phyloP scores from a whole-genome alignment of 2,113 vertebrate species.

The Glareola pratincola region DNA sequence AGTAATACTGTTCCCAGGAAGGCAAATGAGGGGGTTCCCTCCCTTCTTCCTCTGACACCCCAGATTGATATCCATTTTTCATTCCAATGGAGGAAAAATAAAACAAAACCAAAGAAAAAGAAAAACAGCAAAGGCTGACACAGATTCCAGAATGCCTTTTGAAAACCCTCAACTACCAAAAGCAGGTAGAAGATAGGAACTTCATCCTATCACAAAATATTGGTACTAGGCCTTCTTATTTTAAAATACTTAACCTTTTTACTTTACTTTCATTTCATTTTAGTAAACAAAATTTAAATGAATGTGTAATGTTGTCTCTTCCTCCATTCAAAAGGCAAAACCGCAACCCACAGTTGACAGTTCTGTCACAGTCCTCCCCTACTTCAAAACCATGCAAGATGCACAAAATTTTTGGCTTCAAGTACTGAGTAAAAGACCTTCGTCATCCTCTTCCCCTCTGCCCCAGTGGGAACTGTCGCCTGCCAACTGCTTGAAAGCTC shows the following conservation, averaged over 20 bases:
- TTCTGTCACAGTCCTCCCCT: neutral
- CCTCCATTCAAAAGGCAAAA: neutral
- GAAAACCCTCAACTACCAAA: neutral
- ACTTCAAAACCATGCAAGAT: neutral
- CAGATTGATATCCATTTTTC: neutral
- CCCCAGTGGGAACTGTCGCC: neutral
- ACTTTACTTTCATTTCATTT: neutral
- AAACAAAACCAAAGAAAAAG: neutral
- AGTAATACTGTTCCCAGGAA: neutral
- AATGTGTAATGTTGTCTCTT: neutral
- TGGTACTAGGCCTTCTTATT: neutral
- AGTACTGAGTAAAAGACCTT: neutral
- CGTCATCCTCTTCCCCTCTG: neutral
- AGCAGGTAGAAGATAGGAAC: neutral
- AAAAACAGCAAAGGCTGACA: neutral
- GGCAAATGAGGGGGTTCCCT: neutral
- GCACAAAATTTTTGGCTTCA: neutral
- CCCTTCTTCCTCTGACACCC: neutral
- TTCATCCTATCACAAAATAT: neutral
- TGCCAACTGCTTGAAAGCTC: neutral
- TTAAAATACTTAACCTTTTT: neutral
- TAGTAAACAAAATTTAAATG: neutral
- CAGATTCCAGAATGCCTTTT: neutral
- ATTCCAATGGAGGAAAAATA: neutral
- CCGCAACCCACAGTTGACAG: neutral